Percentiles rank a stretch among this genome's conserved stretches.
These are phyloP conservation scores for Phortica variegata DNA, from an alignment of 1,140 invertebrate species.

Conservation along the genomic window DNA sequence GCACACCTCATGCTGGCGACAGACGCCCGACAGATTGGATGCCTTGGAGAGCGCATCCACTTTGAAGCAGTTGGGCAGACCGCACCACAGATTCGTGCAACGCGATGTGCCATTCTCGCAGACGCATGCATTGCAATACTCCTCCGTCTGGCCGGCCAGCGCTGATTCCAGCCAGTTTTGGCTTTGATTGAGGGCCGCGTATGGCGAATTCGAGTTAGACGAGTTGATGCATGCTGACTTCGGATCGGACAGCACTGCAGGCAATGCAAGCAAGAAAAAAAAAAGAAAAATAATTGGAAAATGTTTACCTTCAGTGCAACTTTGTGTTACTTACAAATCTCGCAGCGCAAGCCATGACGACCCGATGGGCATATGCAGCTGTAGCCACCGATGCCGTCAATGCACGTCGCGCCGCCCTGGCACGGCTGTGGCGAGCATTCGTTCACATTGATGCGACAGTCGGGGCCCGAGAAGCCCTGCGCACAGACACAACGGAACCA, in stretches of 20 bases:
- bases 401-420: conserved; percentile 78
- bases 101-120: conserved; percentile 72
- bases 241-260: conserved; percentile 51
- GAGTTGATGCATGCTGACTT: conserved; percentile 47
- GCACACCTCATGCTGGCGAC: conserved; percentile 62
- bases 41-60: conserved; percentile 54
- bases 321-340: conserved; percentile 57
- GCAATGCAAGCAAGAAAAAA: background rate
- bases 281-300: background rate
- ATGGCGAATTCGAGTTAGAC: conserved; percentile 43
- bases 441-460: conserved; percentile 76
- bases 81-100: conserved; percentile 85
- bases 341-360: conserved; percentile 70
- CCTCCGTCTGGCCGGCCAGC: conserved; percentile 58
- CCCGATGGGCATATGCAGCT: conserved; percentile 80
- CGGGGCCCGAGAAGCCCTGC: conserved; percentile 75
- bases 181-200: conserved; percentile 40
- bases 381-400: conserved; percentile 74
- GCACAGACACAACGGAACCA: conserved; percentile 80
- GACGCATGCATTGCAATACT: conserved; percentile 81
- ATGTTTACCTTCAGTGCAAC: background rate
- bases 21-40: conserved; percentile 59
- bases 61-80: conserved; percentile 75
- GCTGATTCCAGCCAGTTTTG: conserved; percentile 38
- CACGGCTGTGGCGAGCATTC: conserved; percentile 81